Evolutionary conservation across 2,113 vertebrate species (phyloP).

Genomic region (Alces alces): DNA sequence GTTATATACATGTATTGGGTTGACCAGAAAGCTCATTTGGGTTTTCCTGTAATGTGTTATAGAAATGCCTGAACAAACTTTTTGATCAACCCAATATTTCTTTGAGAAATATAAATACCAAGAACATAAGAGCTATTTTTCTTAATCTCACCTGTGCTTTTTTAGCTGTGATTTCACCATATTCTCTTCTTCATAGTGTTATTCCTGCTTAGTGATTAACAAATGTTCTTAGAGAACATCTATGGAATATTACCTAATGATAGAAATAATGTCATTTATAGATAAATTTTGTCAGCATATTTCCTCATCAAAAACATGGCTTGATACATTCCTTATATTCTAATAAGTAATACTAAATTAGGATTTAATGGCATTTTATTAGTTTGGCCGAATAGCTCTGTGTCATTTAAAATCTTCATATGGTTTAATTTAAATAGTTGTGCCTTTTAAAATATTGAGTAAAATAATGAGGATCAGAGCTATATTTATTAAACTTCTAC

Average conservation of each 20-base stretch:
- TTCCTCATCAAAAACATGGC: background rate
- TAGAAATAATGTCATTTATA: background rate
- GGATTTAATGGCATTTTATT: background rate
- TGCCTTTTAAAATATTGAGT: background rate
- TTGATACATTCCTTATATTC: background rate
- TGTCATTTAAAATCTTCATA: constrained; percentile 1
- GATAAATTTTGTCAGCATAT: background rate
- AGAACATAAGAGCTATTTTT: background rate
- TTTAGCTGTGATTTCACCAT: background rate
- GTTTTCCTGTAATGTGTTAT: background rate
- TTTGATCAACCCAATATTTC: background rate
- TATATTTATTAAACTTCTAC: background rate
- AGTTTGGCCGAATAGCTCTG: background rate
- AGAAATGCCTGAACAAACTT: background rate
- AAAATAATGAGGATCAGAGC: background rate
- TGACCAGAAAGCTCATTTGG: background rate
- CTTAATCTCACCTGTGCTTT: background rate
- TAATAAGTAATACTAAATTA: constrained; percentile 12
- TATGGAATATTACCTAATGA: background rate
- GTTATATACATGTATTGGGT: background rate
- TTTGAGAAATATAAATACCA: background rate
- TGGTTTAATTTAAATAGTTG: background rate
- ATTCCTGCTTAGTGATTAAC: background rate
- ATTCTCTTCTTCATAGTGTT: background rate
- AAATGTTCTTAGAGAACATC: background rate